Percentiles rank a stretch among this genome's conserved stretches.
These are phyloP conservation scores for Anoplophora glabripennis DNA, from an alignment of 1,140 invertebrate genomes.

Conservation along the genomic window DNA sequence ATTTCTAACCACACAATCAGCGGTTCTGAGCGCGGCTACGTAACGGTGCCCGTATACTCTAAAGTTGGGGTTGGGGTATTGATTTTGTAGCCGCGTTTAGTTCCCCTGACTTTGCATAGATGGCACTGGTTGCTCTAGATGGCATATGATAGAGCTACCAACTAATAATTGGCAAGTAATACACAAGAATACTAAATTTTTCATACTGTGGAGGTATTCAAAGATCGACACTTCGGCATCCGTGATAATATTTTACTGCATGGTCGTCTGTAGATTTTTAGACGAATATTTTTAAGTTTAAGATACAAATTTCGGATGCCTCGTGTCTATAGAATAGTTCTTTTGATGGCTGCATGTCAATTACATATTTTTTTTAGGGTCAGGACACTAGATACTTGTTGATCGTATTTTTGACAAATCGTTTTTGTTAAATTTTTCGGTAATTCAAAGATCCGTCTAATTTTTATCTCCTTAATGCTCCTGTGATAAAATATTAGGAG, in stretches of 20 bases:
- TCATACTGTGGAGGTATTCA: background rate
- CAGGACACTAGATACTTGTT: constrained; percentile 3
- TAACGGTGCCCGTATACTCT: background rate
- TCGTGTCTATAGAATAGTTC: constrained; percentile 12
- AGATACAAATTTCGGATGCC: constrained; percentile 10
- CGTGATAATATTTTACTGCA: constrained; percentile 11
- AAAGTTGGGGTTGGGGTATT: background rate
- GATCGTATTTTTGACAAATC: background rate
- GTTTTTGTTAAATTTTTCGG: background rate
- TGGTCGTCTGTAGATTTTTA: constrained; percentile 21
- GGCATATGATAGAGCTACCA: constrained; percentile 1
- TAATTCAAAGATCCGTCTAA: background rate
- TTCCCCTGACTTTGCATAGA: background rate
- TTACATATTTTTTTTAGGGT: constrained; percentile 17
- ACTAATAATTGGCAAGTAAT: constrained; percentile 16
- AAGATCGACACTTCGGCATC: background rate
- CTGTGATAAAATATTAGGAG: background rate
- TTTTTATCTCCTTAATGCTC: background rate
- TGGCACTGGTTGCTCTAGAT: constrained; percentile 13
- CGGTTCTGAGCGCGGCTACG: constrained; percentile 3
- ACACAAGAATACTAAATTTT: background rate
- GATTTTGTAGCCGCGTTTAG: background rate
- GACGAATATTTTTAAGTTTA: constrained; percentile 22
- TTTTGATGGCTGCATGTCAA: constrained; percentile 28
- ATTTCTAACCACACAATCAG: background rate